These are phyloP conservation scores for Lutjanus campechanus DNA, from an alignment of 2,797 vertebrate genomes.

Conservation along the genomic window DNA sequence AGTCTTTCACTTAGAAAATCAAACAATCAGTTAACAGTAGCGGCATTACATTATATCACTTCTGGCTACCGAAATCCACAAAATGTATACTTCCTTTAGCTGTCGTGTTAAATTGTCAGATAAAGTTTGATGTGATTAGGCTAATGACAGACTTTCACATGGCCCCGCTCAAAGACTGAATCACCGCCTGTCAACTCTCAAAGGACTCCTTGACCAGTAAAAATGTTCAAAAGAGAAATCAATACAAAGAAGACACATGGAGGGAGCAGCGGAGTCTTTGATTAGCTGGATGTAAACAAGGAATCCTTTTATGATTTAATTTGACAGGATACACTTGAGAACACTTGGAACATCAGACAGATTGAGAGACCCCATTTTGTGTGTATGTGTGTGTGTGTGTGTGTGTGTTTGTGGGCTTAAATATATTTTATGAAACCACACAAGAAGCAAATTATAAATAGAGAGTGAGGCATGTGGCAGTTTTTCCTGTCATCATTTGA, in stretches of 20 bases:
- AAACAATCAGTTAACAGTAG: not conserved
- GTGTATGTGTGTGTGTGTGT: not conserved
- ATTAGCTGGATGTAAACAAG: conserved; percentile 31
- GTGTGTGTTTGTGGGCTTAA: not conserved
- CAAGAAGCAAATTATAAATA: not conserved
- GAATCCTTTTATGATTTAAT: conserved; percentile 16
- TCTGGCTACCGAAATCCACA: not conserved
- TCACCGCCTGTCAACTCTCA: not conserved
- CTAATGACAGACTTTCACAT: not conserved
- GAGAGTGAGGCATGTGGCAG: not conserved
- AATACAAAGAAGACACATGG: not conserved
- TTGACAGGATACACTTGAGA: conserved; percentile 18
- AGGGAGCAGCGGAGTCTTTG: not conserved
- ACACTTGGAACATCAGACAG: conserved; percentile 11
- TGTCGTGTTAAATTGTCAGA: not conserved
- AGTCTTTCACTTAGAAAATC: not conserved
- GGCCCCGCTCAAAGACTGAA: not conserved
- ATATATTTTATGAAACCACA: not conserved
- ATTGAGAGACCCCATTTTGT: not conserved
- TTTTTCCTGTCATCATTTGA: not conserved
- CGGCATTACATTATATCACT: not conserved
- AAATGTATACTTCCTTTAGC: not conserved
- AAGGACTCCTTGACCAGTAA: not conserved
- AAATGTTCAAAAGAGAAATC: conserved; percentile 3
- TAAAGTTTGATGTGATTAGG: not conserved